Percentiles rank a stretch among this genome's conserved stretches.
Conservation (phyloP, 2,797 vertebrate genomes). For the Vireo griseus region DNA sequence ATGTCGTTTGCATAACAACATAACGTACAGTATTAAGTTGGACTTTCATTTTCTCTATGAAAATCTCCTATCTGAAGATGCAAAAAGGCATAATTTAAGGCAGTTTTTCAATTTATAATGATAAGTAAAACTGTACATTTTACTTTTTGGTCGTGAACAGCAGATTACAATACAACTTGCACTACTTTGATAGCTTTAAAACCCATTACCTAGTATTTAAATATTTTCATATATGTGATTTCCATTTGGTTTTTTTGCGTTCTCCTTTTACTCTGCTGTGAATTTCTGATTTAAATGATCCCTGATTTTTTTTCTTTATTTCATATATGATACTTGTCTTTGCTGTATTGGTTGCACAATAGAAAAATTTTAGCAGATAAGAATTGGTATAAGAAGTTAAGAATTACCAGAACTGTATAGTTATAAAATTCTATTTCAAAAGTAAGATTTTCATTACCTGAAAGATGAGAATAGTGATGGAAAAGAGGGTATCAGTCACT, state of each 20-base stretch:
- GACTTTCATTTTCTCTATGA: background rate
- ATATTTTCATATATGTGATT: background rate
- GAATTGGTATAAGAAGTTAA: background rate
- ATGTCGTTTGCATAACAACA: background rate
- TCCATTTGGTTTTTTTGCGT: background rate
- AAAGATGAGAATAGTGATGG: background rate
- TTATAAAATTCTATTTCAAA: background rate
- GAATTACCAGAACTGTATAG: background rate
- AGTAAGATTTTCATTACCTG: background rate
- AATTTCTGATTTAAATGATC: background rate
- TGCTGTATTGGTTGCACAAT: background rate
- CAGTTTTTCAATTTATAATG: background rate
- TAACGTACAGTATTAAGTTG: background rate
- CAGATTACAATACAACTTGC: background rate
- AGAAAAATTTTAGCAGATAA: background rate
- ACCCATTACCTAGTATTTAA: background rate
- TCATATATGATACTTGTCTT: background rate
- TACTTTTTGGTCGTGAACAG: background rate
- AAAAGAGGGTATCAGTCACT: background rate
- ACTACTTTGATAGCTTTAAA: background rate
- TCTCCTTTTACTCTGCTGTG: background rate
- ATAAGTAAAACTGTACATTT: background rate
- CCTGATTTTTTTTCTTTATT: background rate
- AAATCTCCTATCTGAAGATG: background rate
- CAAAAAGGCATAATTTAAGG: background rate